Evolutionary conservation across 2,888 invertebrate species (phyloP).

Genomic region (Yponomeuta evonymella): DNA sequence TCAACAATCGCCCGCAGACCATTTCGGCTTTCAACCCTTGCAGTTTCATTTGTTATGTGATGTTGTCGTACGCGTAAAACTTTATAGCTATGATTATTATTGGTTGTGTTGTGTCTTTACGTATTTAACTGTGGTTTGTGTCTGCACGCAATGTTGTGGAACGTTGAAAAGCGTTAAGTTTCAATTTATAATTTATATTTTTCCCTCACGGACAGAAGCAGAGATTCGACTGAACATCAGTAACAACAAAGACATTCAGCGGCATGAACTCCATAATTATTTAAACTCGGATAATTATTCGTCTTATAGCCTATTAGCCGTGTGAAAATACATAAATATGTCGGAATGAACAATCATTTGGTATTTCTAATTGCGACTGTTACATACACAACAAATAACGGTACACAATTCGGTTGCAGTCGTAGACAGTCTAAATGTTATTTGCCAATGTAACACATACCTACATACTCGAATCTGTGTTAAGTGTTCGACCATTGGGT

Average conservation of each 20-base stretch:
- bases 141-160: background rate
- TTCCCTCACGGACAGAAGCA: too few relatives aligned
- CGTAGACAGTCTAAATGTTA: slow-evolving; percentile 21
- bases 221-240: too few relatives aligned
- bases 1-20: slow-evolving; percentile 17
- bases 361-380: slow-evolving; percentile 39
- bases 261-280: background rate
- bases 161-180: too few relatives aligned
- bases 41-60: slow-evolving; percentile 19
- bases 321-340: slow-evolving; percentile 21
- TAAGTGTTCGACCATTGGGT: slow-evolving; percentile 19
- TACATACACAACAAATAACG: slow-evolving; percentile 13
- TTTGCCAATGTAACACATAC: slow-evolving; percentile 27
- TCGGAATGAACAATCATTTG: slow-evolving; percentile 25
- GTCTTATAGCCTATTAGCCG: slow-evolving; percentile 1
- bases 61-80: slow-evolving; percentile 3
- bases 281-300: background rate
- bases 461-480: slow-evolving; percentile 27
- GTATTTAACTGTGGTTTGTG: background rate
- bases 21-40: slow-evolving; percentile 18
- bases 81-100: slow-evolving; percentile 10
- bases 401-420: slow-evolving; percentile 14
- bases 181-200: too few relatives aligned
- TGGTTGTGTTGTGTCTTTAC: slow-evolving; percentile 3
- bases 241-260: background rate